Evolutionary conservation across 2,113 vertebrate genomes (phyloP), one percentile per base, ranked within the genome.

Genomic region (Bufo gargarizans): DNA sequence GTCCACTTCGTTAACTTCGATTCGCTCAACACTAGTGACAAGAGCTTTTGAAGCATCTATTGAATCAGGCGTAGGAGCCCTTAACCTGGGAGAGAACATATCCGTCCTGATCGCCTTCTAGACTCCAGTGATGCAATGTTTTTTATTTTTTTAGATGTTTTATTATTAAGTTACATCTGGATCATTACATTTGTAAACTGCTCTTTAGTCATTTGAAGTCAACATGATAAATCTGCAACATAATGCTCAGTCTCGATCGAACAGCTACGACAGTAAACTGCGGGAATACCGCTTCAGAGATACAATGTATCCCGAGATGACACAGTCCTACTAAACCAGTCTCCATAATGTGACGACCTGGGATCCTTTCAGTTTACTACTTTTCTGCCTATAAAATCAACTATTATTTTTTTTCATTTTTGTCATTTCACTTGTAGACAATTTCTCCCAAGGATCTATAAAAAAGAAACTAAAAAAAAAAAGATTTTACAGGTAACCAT

Each of bases 401-500:
- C 6, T 6, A 14, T 82, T 47, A 12, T 50, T 56, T 55, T 43
- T 58, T 85, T 85, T 85, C 17, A 76, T 56, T 63, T 47, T 56
- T 76, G 20, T 49, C 61, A 65, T 50, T 86, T 33, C 22, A 33
- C 59, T n/a, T 78, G 56, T 53, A 11, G 17, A 45, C 45, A 16
- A 47, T 63, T 49, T 43, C 85, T 61, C 79, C 53, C 58, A 77
- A 77, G 85, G 45, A 47, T 78, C 71, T 43, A 86, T 86, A 78
- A 86, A 86, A 86, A 53, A 20, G 67, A 67, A 50, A 67, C 20
- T 22, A 86, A n/a, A 33, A 33, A 33, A 33, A 33, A 33, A 33
- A 77, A 53, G 76, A 12, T 61, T 86, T 77, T 65, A 86, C 59
- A 67, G 63, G 78, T 53, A 65, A 50, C 85, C 85, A 67, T 65